A percentile compares a stretch with the other conserved stretches of the same genome.
These are phyloP conservation scores for Norana najaformis DNA, from an alignment of 2,888 invertebrate genomes.

Conservation along the genomic window DNA sequence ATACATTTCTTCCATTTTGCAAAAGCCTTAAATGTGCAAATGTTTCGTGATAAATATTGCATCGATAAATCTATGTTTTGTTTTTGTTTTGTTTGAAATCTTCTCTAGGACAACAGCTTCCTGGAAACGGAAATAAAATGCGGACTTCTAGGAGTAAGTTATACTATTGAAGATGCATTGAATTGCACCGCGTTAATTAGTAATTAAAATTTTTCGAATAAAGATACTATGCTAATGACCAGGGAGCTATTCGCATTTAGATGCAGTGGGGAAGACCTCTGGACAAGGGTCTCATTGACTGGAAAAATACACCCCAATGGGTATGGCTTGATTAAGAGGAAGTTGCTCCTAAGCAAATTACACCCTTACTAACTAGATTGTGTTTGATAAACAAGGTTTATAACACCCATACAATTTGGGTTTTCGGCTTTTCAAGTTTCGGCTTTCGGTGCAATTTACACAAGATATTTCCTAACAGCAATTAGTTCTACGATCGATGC, in stretches of 20 bases:
- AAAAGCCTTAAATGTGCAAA: neutral
- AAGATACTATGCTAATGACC: neutral
- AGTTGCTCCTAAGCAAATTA: neutral
- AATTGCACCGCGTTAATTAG: neutral
- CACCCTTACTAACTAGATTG: neutral
- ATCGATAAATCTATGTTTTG: neutral
- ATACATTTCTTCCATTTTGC: no score
- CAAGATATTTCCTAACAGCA: neutral
- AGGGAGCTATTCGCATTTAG: neutral
- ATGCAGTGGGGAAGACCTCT: neutral
- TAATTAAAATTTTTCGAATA: no score
- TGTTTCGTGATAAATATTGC: neutral
- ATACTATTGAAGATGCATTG: neutral
- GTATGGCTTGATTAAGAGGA: no score
- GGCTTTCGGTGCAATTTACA: neutral
- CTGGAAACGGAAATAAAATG: constrained; percentile 90
- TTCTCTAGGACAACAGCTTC: constrained; percentile 76
- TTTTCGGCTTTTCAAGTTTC: no score
- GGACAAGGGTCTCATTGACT: neutral
- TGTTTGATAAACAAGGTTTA: neutral
- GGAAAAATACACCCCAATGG: neutral
- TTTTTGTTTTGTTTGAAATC: neutral
- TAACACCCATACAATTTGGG: no score
- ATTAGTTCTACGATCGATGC: neutral
- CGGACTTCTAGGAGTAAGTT: constrained; percentile 81